phyloP scores from a whole-genome alignment of 2,888 invertebrate genomes.

The Cheilosia vernalis region DNA sequence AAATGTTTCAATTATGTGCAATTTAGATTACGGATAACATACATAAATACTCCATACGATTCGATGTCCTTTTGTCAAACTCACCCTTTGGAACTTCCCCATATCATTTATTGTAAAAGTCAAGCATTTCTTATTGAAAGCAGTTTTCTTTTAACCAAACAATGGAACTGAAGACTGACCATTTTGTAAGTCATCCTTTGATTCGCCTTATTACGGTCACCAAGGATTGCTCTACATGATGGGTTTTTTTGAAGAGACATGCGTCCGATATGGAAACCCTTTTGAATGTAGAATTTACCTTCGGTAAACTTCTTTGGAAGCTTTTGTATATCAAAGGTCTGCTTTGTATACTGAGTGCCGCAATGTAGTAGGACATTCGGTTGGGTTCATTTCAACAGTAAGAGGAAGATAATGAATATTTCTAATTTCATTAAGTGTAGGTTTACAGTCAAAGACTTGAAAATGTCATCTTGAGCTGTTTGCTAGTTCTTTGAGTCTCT shows the following conservation, averaged over 20 bases:
- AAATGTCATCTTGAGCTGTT: no score
- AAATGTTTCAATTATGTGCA: not conserved
- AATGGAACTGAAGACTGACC: not conserved
- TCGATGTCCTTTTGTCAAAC: not conserved
- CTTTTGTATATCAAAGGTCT: no score
- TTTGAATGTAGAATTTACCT: no score
- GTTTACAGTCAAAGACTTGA: no score
- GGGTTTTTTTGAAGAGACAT: not conserved
- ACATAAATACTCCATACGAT: not conserved
- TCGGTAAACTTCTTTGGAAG: no score
- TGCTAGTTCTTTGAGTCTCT: no score
- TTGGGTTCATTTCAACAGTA: no score
- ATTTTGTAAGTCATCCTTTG: not conserved
- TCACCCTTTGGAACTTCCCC: not conserved
- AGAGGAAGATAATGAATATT: no score
- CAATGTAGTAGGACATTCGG: no score
- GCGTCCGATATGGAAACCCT: no score
- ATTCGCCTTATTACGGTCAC: not conserved
- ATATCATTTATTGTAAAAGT: not conserved
- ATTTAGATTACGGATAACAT: conserved; percentile 35
- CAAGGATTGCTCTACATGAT: not conserved
- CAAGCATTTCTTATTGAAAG: not conserved
- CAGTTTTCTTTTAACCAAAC: not conserved
- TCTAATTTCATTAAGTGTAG: no score
- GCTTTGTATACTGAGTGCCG: no score